phyloP scores from a whole-genome alignment of 2,797 vertebrate genomes.

The Oryzias sinensis region DNA sequence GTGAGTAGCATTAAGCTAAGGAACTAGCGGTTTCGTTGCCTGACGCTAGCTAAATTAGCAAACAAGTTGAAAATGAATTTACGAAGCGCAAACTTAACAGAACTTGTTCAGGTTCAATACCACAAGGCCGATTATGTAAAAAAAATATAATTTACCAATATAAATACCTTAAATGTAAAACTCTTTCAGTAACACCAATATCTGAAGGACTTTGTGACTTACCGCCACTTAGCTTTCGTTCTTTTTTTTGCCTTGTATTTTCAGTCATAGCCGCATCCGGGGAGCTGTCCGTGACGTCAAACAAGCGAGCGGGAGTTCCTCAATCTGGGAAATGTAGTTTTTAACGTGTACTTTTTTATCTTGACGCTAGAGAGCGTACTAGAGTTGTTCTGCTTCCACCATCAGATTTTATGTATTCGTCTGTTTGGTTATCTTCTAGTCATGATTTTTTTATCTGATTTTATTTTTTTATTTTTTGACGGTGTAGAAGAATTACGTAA shows the following conservation, averaged over 20 bases:
- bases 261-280: constrained; percentile 81
- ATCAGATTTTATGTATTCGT: neutral
- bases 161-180: neutral
- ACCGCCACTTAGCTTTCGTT: constrained; percentile 78
- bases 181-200: constrained; percentile 4
- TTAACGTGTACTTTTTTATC: neutral
- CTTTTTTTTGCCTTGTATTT: constrained; percentile 71
- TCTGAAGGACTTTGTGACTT: constrained; percentile 62
- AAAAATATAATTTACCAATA: neutral
- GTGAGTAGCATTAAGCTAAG: constrained; percentile 68
- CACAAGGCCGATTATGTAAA: neutral
- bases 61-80: constrained; percentile 67
- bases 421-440: too few species aligned
- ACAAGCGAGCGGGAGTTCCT: constrained; percentile 24
- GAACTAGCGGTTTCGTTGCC: constrained; percentile 68
- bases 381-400: constrained; percentile 2
- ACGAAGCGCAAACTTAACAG: constrained; percentile 8
- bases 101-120: neutral
- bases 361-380: constrained; percentile 51
- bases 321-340: constrained; percentile 65
- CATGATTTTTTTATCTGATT: too few species aligned
- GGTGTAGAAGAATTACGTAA: too few species aligned
- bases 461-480: too few species aligned
- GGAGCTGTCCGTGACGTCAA: constrained; percentile 72
- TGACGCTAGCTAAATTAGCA: constrained; percentile 69